A percentile compares a stretch with the other conserved stretches of the same genome.
phyloP scores from a whole-genome alignment of 1,140 invertebrate species.

The Aradophagus sp. region DNA sequence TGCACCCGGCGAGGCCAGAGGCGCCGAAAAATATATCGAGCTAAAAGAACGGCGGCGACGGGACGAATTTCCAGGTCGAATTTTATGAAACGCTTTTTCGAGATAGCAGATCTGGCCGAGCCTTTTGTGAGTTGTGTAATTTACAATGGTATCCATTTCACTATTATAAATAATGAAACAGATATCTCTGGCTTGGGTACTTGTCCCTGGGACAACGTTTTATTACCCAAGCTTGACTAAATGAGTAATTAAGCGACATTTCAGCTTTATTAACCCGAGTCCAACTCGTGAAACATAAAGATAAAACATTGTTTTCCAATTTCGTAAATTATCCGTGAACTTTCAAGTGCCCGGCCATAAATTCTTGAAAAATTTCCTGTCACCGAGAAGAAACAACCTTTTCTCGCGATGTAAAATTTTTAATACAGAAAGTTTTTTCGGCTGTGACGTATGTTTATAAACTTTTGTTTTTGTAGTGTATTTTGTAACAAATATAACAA shows the following conservation, averaged over 20 bases:
- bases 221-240: slow-evolving; percentile 25
- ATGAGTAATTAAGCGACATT: slow-evolving; percentile 40
- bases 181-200: slow-evolving; percentile 23
- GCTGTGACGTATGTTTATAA: too few species aligned
- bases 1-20: slow-evolving; percentile 11
- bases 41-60: slow-evolving; percentile 1
- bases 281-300: slow-evolving; percentile 27
- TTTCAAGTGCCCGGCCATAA: slow-evolving; percentile 24
- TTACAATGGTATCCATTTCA: slow-evolving; percentile 57
- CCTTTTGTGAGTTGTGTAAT: slow-evolving; percentile 63
- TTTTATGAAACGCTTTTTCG: slow-evolving; percentile 43
- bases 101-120: slow-evolving; percentile 62
- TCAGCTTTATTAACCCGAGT: slow-evolving; percentile 21
- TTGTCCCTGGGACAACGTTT: slow-evolving; percentile 18
- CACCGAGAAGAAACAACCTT: too few species aligned
- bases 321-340: slow-evolving; percentile 25
- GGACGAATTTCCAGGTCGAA: slow-evolving; percentile 27
- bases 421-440: too few species aligned
- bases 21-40: slow-evolving; percentile 15
- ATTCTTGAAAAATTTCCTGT: too few species aligned
- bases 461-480: too few species aligned
- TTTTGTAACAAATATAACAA: too few species aligned
- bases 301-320: slow-evolving; percentile 32
- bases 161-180: slow-evolving; percentile 47
- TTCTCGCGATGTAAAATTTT: too few species aligned